Evolutionary conservation across 2,888 invertebrate genomes (phyloP).

Genomic region (Melanophora roralis): DNA sequence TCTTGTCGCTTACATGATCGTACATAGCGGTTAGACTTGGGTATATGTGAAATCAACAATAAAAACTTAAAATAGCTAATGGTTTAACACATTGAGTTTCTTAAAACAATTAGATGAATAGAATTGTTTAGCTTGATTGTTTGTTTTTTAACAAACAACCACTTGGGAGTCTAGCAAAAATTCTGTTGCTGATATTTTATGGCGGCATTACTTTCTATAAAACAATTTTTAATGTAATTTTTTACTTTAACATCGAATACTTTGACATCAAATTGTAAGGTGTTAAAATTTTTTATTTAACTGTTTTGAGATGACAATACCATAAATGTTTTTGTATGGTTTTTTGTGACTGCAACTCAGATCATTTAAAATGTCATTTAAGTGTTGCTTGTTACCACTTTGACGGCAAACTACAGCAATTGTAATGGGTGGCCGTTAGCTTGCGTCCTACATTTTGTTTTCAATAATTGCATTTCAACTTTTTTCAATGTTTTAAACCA

Average conservation of each 20-base stretch:
- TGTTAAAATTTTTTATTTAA: constrained; percentile 47
- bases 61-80: constrained; percentile 14
- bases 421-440: constrained; percentile 55
- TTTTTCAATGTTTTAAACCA: not conserved
- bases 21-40: not conserved
- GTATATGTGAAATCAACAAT: not conserved
- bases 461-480: constrained; percentile 53
- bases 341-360: not conserved
- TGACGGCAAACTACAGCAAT: constrained; percentile 32
- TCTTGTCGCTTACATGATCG: not conserved
- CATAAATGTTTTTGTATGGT: constrained; percentile 19
- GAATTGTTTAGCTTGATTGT: constrained; percentile 38
- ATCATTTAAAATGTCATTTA: constrained; percentile 40
- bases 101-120: constrained; percentile 48
- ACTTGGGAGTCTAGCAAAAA: constrained; percentile 39
- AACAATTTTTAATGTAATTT: constrained; percentile 2
- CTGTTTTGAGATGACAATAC: constrained; percentile 40
- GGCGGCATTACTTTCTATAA: constrained; percentile 48
- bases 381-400: constrained; percentile 35
- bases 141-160: constrained; percentile 6
- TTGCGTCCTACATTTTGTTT: constrained; percentile 53
- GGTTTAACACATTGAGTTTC: constrained; percentile 39
- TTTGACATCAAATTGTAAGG: constrained; percentile 43
- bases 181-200: constrained; percentile 9
- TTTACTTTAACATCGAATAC: not conserved